Percentiles rank a stretch among this genome's conserved stretches.
phyloP scores from a whole-genome alignment of 2,797 vertebrate species.

The Poeciliopsis infans region DNA sequence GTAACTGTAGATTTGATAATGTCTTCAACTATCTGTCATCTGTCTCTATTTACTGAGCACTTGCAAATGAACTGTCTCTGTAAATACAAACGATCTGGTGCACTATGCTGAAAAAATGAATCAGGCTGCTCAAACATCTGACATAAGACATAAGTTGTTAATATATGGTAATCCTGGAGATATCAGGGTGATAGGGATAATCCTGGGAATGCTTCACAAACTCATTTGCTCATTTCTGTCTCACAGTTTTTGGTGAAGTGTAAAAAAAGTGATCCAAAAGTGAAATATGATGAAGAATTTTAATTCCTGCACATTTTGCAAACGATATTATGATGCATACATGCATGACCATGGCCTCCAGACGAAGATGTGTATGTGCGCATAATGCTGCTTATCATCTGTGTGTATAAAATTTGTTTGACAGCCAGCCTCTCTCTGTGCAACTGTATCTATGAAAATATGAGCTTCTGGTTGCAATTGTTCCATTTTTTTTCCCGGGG shows the following conservation, averaged over 20 bases:
- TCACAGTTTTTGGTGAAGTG: slow-evolving; percentile 29
- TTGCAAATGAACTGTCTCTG: not conserved
- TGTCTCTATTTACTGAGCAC: not conserved
- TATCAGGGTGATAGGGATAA: slow-evolving; percentile 62
- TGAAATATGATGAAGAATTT: slow-evolving; percentile 49
- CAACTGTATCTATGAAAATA: slow-evolving; percentile 50
- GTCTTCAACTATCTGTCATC: not conserved
- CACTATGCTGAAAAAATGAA: not conserved
- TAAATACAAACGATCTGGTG: slow-evolving; percentile 16
- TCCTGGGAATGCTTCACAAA: slow-evolving; percentile 33
- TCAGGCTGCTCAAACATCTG: not conserved
- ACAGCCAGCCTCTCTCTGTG: slow-evolving; percentile 40
- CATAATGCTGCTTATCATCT: slow-evolving; percentile 38
- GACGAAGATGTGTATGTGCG: slow-evolving; percentile 1
- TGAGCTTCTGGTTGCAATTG: slow-evolving; percentile 64
- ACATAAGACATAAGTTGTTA: slow-evolving; percentile 61
- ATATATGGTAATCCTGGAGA: slow-evolving; percentile 69
- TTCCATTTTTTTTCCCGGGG: slow-evolving; percentile 67
- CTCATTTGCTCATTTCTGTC: slow-evolving; percentile 39
- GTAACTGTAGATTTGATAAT: not conserved
- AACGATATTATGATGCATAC: slow-evolving; percentile 29
- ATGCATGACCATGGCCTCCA: slow-evolving; percentile 39
- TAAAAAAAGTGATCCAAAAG: slow-evolving; percentile 49
- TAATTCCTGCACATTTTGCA: slow-evolving; percentile 53
- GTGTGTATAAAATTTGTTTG: slow-evolving; percentile 44